Evolutionary conservation across 2,888 invertebrate genomes (phyloP).

Genomic region (Spatulosminthurus flaviceps): DNA sequence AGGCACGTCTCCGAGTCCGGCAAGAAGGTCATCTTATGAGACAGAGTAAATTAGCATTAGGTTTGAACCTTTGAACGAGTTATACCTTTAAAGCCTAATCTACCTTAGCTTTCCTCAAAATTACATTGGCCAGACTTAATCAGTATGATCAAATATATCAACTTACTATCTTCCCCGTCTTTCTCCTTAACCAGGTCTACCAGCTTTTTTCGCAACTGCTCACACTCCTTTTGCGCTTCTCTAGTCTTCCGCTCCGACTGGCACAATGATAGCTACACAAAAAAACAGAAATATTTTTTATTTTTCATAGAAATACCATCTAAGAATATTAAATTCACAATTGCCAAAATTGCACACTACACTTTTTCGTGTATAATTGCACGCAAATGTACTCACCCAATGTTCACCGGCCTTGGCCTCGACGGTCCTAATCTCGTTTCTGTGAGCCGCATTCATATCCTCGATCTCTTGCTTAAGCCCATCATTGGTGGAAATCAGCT

Average conservation of each 20-base stretch:
- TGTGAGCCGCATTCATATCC: conserved; percentile 59
- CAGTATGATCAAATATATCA: too few species aligned
- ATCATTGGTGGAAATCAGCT: conserved; percentile 55
- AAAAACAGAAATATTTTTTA: neutral
- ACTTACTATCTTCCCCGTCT: conserved; percentile 55
- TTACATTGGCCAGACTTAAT: too few species aligned
- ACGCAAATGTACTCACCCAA: conserved; percentile 54
- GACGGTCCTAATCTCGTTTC: conserved; percentile 58
- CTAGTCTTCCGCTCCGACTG: conserved; percentile 62
- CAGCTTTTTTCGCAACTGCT: conserved; percentile 58
- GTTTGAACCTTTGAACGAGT: too few species aligned
- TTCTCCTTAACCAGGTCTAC: conserved; percentile 59
- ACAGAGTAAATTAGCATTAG: too few species aligned
- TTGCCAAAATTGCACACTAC: too few species aligned
- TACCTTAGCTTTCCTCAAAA: too few species aligned
- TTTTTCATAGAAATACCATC: neutral
- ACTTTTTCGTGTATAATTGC: too few species aligned
- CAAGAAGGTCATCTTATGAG: conserved; percentile 23
- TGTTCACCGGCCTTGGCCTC: conserved; percentile 62
- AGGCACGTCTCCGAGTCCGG: conserved; percentile 30
- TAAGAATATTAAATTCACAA: too few species aligned
- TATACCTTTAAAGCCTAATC: too few species aligned
- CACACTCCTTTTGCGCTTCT: conserved; percentile 60
- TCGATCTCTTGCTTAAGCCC: conserved; percentile 60
- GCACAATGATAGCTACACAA: conserved; percentile 59